Base-by-base conservation (phyloP, 2,888 invertebrate genomes). In the Dichetophora obliterata region DNA sequence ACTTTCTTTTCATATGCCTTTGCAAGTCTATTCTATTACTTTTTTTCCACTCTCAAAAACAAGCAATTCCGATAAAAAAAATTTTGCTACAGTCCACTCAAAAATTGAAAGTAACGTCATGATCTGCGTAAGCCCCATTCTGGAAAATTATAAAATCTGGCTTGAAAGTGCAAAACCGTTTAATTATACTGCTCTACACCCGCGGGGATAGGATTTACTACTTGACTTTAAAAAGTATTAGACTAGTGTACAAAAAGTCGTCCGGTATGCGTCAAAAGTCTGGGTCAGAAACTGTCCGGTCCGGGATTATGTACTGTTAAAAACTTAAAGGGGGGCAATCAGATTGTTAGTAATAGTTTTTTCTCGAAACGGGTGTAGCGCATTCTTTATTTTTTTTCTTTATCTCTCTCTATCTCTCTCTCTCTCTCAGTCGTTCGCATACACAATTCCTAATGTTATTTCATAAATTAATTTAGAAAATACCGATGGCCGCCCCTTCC, bases 401-500 rank as follows among this genome's bases (percentile, higher is more conserved):
- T 22, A 24, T 27, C n/a, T 68, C n/a, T 73, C 63, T 73, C 72
- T 66, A 27, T 24, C 6, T 27, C 11, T 68, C 34, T 22, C 22
- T 27, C n/a, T 68, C n/a, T 73, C 72, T 73, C 72, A 27, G 50
- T 73, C 72, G 61, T 63, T 63, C 48, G 73, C 73, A 63, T 73
- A 63, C 43, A 22, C 24, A 37, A 61, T 27, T 63, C 19, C 37
- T 43, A 63, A 63, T 50, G 50, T 19, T 52, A 63, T 74, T 74
- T 74, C 65, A 65, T 24, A 22, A 74, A 74, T 74, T 66, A 74
- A 74, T 74, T 74, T 74, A 74, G 74, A 74, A 65, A 74, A 74
- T 50, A 95, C 95, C 82, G 95, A 96, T 90, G 94, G 95, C 85
- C 91, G 95, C 86, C 95, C 96, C 81, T 96, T 95, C 91, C 95